Base-by-base conservation (phyloP, 2,797 vertebrate genomes). In the Smutsia temminckii region DNA sequence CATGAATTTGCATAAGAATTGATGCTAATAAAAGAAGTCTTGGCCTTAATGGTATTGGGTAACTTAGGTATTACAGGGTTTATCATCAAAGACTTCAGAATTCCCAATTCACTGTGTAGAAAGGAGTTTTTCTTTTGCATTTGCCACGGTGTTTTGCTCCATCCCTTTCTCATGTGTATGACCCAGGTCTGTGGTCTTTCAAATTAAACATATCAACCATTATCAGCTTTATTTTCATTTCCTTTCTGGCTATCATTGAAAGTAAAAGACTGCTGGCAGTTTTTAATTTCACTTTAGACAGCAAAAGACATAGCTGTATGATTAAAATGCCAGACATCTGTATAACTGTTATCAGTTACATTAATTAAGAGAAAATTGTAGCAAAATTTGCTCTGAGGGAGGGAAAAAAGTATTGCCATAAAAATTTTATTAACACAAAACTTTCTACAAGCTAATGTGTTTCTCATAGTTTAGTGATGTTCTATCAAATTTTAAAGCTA, bases 271-370 rank as follows among this genome's bases (percentile, higher is more conserved):
- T 97, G 90, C 93, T 98, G 94, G 92, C 84, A 91, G 94, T 93
- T 98, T 98, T 98, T 98, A 98, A 97, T 98, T 98, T 98, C 96
- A 85, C 94, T 97, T 98, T 95, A 98, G 98, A 98, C 94, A 98
- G 95, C 53, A 96, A 97, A 98, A 98, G 97, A 98, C 96, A 89
- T 97, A 97, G 97, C 96, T 98, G n/a, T 90, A 97, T 98, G 94
- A 98, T 98, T 98, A 98, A 98, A 98, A 98, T 97, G 98, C 71
- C 98, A 98, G 93, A 95, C 97, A 98, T 85, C 95, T 97, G 96
- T 97, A 95, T 97, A 98, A 97, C 94, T 97, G 42, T 96, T 98
- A 98, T 98, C 95, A 98, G 97, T 98, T 98, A 98, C 64, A 92
- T 97, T 98, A 98, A 98, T 98, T 98, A 98, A 98, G 95, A 91